Evolutionary conservation across 2,113 vertebrate species (phyloP), one percentile per base, ranked within the genome.

Genomic region (Periophthalmus modestus): DNA sequence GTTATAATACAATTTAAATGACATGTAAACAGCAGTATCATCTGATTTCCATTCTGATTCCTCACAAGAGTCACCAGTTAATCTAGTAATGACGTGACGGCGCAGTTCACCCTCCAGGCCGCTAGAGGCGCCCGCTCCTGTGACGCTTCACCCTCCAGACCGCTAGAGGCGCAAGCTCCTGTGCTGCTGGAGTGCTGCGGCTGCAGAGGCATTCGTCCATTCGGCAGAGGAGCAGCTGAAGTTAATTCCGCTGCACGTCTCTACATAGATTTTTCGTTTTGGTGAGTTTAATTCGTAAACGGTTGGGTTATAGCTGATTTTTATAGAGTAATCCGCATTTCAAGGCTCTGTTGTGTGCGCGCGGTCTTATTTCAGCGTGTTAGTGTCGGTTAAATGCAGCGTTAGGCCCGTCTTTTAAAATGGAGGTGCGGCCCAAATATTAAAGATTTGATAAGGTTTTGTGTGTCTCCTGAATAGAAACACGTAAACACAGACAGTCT

Each of bases 201-300:
- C 0, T 43, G 50, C 50, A 52, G 52, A 21, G 52, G 19, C 19
- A 9, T 55, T 55, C 16, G 16, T 18, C 48, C 19, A 52, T 47
- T 66, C 52, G 24, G 65, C 2, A 24, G 71, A 62, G 43, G 73
- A 57, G 52, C 52, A 10, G 1, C 13, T 28, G 23, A 28, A 24
- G 39, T 48, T 14, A 43, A 0, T 4, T 54, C 69, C 34, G 68
- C 83, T 48, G 36, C 16, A 69, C 54, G 70, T 66, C 23, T 74
- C 71, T 16, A 0, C 3, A 6, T 14, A 59, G 11, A 28, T 15
- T 28, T 13, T 39, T 46, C 19, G 9, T 21, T 4, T 69, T 18
- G 82, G 89, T 91, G 69, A 82, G 87, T 82, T 23, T 7, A 0
- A 4, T 3, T 19, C n/a, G 24, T 59, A 15, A 28, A 28, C 14